Conservation (phyloP, 92 coral and sea anemone species). For the Parazoanthus swiftii region DNA sequence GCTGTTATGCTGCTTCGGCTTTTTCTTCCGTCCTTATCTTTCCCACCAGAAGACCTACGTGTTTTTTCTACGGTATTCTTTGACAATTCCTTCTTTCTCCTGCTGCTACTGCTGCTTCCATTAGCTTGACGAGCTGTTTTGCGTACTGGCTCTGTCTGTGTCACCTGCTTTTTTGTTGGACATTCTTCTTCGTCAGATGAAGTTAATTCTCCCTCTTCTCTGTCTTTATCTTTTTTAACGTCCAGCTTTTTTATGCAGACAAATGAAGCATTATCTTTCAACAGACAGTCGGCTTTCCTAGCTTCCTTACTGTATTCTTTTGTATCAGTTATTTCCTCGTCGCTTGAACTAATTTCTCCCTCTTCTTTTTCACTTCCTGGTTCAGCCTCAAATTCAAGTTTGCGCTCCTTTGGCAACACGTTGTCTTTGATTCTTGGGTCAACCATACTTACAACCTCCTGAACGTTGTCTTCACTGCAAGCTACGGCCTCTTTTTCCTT, state of each 20-base stretch:
- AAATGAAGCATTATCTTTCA: neutral
- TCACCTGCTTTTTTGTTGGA: neutral
- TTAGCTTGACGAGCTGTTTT: neutral
- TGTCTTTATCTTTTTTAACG: conserved; percentile 33
- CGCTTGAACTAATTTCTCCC: conserved; percentile 78
- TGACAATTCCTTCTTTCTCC: neutral
- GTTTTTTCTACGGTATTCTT: neutral
- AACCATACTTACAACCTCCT: neutral
- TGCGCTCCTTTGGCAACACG: conserved; percentile 1
- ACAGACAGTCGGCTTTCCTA: neutral
- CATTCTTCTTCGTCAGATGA: conserved; percentile 53
- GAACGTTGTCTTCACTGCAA: neutral
- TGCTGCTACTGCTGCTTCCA: neutral
- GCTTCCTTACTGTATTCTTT: neutral
- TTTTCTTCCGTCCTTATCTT: conserved; percentile 1
- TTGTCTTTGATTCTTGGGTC: neutral
- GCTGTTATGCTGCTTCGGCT: neutral
- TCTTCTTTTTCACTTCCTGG: conserved; percentile 67
- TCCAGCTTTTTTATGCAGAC: neutral
- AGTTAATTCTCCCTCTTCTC: conserved; percentile 59
- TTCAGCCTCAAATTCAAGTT: conserved; percentile 18
- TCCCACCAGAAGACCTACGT: conserved; percentile 8
- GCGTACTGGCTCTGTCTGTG: neutral
- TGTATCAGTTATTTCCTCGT: conserved; percentile 49
- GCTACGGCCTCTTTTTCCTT: neutral